Base-by-base conservation (phyloP, 2,888 invertebrate species). In the Dimorphilus gyrociliatus region DNA sequence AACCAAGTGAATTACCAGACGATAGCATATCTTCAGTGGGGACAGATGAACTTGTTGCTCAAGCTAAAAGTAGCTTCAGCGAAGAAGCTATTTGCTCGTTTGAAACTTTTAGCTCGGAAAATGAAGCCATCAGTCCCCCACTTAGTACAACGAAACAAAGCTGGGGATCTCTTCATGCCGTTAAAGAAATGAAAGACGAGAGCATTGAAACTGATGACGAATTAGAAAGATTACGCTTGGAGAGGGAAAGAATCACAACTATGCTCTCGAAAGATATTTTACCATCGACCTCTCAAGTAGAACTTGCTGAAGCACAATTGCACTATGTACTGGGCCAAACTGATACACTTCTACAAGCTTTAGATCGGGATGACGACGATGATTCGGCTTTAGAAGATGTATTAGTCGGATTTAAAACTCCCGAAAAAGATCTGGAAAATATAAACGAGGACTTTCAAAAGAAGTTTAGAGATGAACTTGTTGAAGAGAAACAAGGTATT, bases 251-350 rank as follows among this genome's bases (percentile, higher is more conserved):
- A 19, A 57, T 60, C 16, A 44, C 55, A 21, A 52, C 55, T 28
- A 42, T 59, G 27, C 40, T 60, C 5, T 50, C 50, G 8, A 37
- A 58, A 29, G 50, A 50, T 32, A 47, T 52, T 34, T 42, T 58
- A 18, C 59, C 59, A 14, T 47, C 54, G n/a, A 58, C 55, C 33
- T 36, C 58, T 16, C 39, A 55, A 35, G 52, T 60, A 14, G 60
- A 62, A 33, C 38, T 60, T 18, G 45, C 59, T n/a, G 62, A 62
- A 36, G 57, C 56, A 3, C 59, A 60, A 34, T 40, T 62, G n/a
- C 60, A 62, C 33, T 59, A 62, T 36, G 53, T 55, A 34, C 53
- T 60, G 29, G 60, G 60, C 2, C 60, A 62, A 40, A 61, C 62
- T 8, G 60, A 61, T 39, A 42, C 51, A 12, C 36, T 61, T n/a